Base-by-base conservation (phyloP, 1,140 invertebrate genomes). In the Drosophila virilis region DNA sequence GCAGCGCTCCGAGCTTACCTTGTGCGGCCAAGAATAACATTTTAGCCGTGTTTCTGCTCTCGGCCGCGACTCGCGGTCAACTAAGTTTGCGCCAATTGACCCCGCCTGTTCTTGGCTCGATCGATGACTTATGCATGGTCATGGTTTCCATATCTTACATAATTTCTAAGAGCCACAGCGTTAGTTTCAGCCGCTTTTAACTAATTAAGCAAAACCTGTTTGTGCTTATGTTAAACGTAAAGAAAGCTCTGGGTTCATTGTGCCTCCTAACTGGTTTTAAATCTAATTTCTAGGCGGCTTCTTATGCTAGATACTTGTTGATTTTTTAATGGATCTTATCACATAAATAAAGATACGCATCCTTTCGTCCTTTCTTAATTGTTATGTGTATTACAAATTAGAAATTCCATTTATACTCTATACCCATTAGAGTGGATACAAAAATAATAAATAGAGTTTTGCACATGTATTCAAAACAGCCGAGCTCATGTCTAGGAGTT, bases 231-330 rank as follows among this genome's bases (percentile, higher is more conserved):
- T 50, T 15, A 32, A 10, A 13, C 38, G 46, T 43, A 67, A 73
- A 78, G 71, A 86, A 86, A 76, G 65, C 61, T 46, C 46, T 10
- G 68, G 13, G 72, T 77, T 83, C 69, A 79, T 64, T 74, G 77
- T 48, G 58, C 73, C 69, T 51, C 46, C 33, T 48, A 79, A 83
- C 79, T 65, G 72, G 58, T 62, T 65, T 71, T 35, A 2, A 15
- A 15, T 35, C 40, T n/a, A 35, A 7, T 15, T 13, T 10, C 12
- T 15, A 70, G 40, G 35, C 13, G 42, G 64, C 38, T 45, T 40
- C 7, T 13, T 5, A 28, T 28, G 4, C 22, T 28, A 28, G 22
- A 28, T 28, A 28, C 22, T 28, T 5, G 5, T 5, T 28, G 22
- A 28, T 28, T 28, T 28, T 28, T 28, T 5, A 28, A 5, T 28